Evolutionary conservation across 2,113 vertebrate species (phyloP).

Genomic region (Sminthopsis crassicaudata): DNA sequence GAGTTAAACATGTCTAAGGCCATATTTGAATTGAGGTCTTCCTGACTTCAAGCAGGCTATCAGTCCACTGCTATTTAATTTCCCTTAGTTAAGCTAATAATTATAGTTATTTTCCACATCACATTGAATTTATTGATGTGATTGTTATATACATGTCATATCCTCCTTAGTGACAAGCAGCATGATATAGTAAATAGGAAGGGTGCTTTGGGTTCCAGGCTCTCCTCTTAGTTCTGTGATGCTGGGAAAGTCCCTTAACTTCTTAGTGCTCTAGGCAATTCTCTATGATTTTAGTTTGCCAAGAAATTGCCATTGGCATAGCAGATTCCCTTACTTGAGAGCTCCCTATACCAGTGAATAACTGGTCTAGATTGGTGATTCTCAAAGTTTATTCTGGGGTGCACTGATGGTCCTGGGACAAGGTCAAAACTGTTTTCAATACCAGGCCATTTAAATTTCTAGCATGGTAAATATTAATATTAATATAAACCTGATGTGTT

Average conservation of each 20-base stretch:
- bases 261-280: neutral
- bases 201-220: neutral
- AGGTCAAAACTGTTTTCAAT: too few relatives aligned
- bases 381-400: too few relatives aligned
- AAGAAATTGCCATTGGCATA: neutral
- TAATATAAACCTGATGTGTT: too few relatives aligned
- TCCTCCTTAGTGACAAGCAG: neutral
- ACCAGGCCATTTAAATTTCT: too few relatives aligned
- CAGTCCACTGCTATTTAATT: too few relatives aligned
- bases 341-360: neutral
- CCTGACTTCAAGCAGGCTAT: too few relatives aligned
- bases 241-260: neutral
- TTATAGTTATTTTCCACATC: neutral
- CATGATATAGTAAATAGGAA: neutral
- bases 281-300: neutral
- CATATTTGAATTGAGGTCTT: too few relatives aligned
- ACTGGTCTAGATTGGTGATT: neutral
- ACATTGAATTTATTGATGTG: neutral
- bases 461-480: too few relatives aligned
- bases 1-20: neutral
- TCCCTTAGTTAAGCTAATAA: neutral
- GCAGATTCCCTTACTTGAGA: neutral
- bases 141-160: neutral
- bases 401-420: too few relatives aligned
- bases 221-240: neutral